Evolutionary conservation across 1,140 invertebrate species (phyloP).

Genomic region (Drosophila grimshawi): DNA sequence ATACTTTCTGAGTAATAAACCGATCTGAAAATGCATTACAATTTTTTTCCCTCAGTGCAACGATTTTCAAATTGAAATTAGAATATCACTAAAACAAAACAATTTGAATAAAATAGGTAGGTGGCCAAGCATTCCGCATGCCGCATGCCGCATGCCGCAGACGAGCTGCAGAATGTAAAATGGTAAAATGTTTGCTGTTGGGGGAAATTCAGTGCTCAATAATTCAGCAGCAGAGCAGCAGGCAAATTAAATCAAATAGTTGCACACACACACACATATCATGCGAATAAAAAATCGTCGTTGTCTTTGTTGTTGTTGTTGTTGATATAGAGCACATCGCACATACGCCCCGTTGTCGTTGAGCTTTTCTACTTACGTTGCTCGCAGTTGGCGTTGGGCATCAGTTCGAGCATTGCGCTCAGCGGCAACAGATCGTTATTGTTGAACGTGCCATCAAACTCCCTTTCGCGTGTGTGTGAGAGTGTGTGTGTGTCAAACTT

Average conservation of each 20-base stretch:
- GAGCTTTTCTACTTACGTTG: constrained; percentile 64
- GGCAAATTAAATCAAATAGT: constrained; percentile 82
- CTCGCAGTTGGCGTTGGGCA: constrained; percentile 56
- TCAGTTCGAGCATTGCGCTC: constrained; percentile 74
- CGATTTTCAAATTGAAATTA: constrained; percentile 76
- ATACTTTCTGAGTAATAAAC: too few relatives aligned
- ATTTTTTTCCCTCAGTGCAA: constrained; percentile 6
- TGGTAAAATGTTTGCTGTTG: not conserved
- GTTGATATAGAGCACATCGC: constrained; percentile 79
- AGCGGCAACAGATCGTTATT: constrained; percentile 67
- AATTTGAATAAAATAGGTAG: constrained; percentile 77
- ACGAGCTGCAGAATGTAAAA: constrained; percentile 15
- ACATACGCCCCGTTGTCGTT: constrained; percentile 76
- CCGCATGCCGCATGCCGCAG: constrained; percentile 8
- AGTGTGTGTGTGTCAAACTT: constrained; percentile 19
- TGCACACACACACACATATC: constrained; percentile 49
- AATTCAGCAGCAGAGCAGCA: constrained; percentile 50
- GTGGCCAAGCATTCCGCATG: constrained; percentile 51
- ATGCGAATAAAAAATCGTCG: constrained; percentile 65
- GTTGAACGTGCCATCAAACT: not conserved
- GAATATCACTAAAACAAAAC: constrained; percentile 71
- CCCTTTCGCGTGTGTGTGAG: constrained; percentile 5
- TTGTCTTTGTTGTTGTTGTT: constrained; percentile 38
- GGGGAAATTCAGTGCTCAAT: constrained; percentile 41
- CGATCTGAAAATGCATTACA: not conserved